Conservation (phyloP, 2,113 vertebrate species). For the Phylloscopus trochiloides region DNA sequence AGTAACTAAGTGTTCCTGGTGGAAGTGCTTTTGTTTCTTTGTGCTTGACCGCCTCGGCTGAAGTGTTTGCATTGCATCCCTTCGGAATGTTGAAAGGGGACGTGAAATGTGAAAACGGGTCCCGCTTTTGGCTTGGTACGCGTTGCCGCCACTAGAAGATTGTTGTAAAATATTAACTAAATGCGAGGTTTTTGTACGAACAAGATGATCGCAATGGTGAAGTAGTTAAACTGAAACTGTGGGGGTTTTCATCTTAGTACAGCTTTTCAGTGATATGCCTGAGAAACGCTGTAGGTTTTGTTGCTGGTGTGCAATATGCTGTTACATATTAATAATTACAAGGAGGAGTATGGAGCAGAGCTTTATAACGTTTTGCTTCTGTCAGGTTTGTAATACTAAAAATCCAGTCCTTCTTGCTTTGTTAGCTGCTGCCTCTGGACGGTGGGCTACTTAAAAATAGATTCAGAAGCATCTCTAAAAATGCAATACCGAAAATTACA, state of each 20-base stretch:
- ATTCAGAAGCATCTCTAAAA: background rate
- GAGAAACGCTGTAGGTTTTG: background rate
- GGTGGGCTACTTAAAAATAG: background rate
- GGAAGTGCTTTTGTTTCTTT: background rate
- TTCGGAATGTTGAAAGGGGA: background rate
- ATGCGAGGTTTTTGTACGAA: background rate
- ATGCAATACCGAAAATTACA: background rate
- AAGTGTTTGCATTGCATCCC: background rate
- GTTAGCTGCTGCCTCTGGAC: background rate
- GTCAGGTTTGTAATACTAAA: background rate
- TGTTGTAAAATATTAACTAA: background rate
- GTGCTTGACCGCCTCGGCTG: background rate
- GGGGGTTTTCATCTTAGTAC: rapidly evolving
- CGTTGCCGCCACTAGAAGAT: background rate
- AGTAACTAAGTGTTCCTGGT: background rate
- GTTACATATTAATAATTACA: no score
- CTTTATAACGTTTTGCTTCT: background rate
- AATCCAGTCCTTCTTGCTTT: background rate
- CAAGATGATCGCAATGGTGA: no score
- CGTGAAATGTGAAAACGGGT: background rate
- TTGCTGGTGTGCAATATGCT: background rate
- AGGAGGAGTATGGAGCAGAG: background rate
- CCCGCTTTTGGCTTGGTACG: background rate
- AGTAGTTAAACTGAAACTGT: background rate
- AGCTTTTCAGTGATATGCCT: background rate